Conservation (phyloP, 2,888 invertebrate species). For the Drosophila melanosoma region DNA sequence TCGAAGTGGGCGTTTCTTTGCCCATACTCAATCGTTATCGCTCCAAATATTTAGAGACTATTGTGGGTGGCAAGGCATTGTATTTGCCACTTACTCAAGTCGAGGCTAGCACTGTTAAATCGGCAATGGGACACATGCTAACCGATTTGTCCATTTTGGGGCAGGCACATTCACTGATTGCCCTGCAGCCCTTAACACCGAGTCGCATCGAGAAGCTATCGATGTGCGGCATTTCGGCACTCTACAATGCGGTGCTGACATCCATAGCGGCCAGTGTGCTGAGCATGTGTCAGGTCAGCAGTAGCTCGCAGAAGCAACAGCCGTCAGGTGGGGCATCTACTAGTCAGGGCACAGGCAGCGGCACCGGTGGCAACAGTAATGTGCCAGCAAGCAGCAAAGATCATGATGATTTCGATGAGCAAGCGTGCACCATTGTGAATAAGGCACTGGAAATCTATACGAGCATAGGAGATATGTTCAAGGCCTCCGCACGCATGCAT, state of each 20-base stretch:
- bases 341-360: constrained; percentile 55
- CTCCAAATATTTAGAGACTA: constrained; percentile 86
- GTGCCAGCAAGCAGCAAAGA: constrained; percentile 72
- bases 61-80: constrained; percentile 88
- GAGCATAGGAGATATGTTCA: constrained; percentile 91
- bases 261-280: constrained; percentile 88
- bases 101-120: constrained; percentile 90
- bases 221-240: constrained; percentile 92
- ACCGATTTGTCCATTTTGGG: constrained; percentile 93
- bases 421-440: constrained; percentile 93
- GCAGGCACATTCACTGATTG: constrained; percentile 93
- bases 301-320: constrained; percentile 84
- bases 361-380: constrained; percentile 42
- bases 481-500: constrained; percentile 93
- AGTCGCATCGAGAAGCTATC: constrained; percentile 93
- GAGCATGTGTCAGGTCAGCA: constrained; percentile 87
- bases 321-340: constrained; percentile 51
- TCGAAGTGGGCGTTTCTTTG: constrained; percentile 92
- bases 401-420: constrained; percentile 92
- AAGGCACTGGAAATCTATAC: constrained; percentile 95
- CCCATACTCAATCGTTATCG: constrained; percentile 87
- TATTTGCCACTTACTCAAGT: constrained; percentile 89
- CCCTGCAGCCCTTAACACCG: constrained; percentile 94
- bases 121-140: constrained; percentile 90
- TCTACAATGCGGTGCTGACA: constrained; percentile 92